Conservation (phyloP, 2,113 vertebrate species). For the mouse (Mus musculus) region DNA sequence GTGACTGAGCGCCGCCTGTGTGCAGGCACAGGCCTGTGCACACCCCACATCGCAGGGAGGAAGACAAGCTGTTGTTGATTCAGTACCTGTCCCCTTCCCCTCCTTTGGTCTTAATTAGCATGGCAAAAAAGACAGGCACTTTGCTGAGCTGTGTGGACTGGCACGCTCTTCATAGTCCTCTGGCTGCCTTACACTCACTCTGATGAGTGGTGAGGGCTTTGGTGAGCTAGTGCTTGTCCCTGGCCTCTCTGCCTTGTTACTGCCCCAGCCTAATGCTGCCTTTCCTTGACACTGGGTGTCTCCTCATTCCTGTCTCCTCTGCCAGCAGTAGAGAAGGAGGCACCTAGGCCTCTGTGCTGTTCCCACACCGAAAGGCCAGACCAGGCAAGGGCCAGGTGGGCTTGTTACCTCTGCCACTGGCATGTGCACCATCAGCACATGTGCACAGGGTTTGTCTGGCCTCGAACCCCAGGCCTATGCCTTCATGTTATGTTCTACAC, state of each 20-base stretch:
- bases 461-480: background rate
- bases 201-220: slow-evolving; percentile 71
- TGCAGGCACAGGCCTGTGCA: fast-evolving
- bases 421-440: background rate
- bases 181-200: slow-evolving; percentile 68
- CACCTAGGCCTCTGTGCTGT: fast-evolving
- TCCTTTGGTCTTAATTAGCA: slow-evolving; percentile 70
- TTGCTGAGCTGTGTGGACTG: slow-evolving; percentile 67
- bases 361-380: background rate
- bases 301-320: background rate
- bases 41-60: fast-evolving
- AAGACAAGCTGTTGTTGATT: background rate
- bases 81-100: slow-evolving; percentile 36
- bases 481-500: background rate
- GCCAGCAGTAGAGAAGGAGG: background rate
- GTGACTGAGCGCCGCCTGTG: background rate
- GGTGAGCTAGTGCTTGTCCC: slow-evolving; percentile 76
- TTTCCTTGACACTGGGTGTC: background rate
- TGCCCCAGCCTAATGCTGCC: background rate
- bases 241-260: slow-evolving; percentile 66
- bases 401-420: background rate
- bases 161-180: slow-evolving; percentile 60
- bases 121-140: slow-evolving; percentile 64
- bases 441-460: background rate
- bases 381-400: fast-evolving